Base-by-base conservation (phyloP, 2,797 vertebrate species). In the Scyliorhinus canicula region DNA sequence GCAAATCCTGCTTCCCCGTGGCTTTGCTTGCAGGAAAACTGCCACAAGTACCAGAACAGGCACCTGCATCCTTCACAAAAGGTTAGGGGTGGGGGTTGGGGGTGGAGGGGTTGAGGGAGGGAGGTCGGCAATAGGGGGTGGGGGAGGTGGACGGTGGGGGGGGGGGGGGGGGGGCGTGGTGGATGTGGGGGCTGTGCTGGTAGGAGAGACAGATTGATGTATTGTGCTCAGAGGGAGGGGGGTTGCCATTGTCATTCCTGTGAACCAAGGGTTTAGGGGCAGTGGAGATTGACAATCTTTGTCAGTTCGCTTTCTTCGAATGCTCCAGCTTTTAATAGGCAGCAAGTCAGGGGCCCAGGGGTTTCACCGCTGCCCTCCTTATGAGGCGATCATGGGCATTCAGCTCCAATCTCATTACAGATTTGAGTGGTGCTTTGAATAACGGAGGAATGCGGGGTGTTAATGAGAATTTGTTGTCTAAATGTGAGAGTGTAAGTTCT, bases 391-490 rank as follows among this genome's bases (percentile, higher is more conserved):
- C 98, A 98, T 97, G 97, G 98, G 98, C 98, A 99, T 97, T 99
- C 98, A 99, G 97, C 98, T 97, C 96, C 96, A 97, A 97, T 97
- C 98, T 99, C 99, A 98, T 99, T 99, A 99, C 98, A 99, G 98
- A 98, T 94, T 74, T 94, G 93, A 71, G 93, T 69, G 44, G 63
- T 74, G 93, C 67, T 74, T 97, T 98, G 98, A 99, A 99, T 98
- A 44, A 98, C 98, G 98, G 97, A 98, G 99, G 98, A 99, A 99
- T 99, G 98, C 97, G 97, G 97, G 95, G 98, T 98, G 99, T 99
- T 99, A 99, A 99, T 99, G 99, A 99, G 98, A 99, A 99, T 98
- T 98, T 98, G 98, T 98, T 98, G 98, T 98, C 97, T 98, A 98
- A 99, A 99, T 99, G 98, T 97, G 97, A 98, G 98, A 97, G 97